Conservation (phyloP, 2,797 vertebrate genomes). For the Tokudaia tokunoshimensis region DNA sequence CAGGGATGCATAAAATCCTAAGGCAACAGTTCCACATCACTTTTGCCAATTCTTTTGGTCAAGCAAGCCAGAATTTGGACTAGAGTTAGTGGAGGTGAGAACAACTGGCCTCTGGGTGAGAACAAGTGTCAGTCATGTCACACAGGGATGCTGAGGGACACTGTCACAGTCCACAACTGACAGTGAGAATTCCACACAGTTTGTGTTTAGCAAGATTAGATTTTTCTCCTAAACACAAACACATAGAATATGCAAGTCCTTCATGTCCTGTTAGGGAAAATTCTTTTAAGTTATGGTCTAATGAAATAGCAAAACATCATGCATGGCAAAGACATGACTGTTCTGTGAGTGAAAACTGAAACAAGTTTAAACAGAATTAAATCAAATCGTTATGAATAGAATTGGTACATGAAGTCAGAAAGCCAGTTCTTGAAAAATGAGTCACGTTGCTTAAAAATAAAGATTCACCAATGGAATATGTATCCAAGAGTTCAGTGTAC, state of each 20-base stretch:
- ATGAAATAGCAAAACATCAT: background rate
- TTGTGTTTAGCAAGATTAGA: background rate
- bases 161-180: background rate
- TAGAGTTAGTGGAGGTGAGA: background rate
- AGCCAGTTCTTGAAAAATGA: constrained; percentile 33
- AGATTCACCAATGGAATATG: constrained; percentile 1
- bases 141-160: background rate
- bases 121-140: background rate
- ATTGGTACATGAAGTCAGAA: background rate
- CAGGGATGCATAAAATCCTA: background rate
- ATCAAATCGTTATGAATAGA: constrained; percentile 14
- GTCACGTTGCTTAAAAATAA: background rate
- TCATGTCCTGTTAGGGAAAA: background rate
- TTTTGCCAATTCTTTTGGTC: background rate
- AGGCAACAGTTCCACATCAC: background rate
- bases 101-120: background rate
- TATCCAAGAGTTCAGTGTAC: background rate
- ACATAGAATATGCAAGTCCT: background rate
- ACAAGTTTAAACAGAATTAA: background rate
- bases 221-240: background rate
- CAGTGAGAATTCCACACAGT: background rate
- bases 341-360: background rate
- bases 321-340: background rate
- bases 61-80: background rate
- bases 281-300: background rate